Base-by-base conservation (phyloP, 2,888 invertebrate genomes). In the Volucella inanis region DNA sequence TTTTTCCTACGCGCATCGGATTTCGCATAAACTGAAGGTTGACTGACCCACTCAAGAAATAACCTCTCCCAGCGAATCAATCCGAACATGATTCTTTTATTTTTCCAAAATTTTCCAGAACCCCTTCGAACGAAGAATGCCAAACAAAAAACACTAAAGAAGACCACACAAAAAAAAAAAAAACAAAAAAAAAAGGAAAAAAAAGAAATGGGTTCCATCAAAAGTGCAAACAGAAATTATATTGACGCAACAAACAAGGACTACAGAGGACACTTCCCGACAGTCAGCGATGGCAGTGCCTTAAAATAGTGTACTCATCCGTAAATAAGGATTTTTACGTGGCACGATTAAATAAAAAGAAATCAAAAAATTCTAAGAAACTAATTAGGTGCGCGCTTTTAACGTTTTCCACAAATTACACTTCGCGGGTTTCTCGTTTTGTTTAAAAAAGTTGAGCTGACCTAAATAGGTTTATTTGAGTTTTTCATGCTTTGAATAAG, bases 281-380 rank as follows among this genome's bases (percentile, higher is more conserved):
- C 9, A 9, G 8, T n/a, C 38, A 45, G 47, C 31, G 6, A 31
- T 6, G 31, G 31, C 31, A 6, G 31, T 31, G 55, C 55, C 74
- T 74, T 67, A 50, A 67, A 59, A 43, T 43, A 15, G 75, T 59
- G 45, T 54, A 70, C 54, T 68, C 77, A 77, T 47, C 68, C 41
- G 61, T 68, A 61, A 77, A 77, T 68, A 77, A 77, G 45, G 77
- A 77, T 62, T 68, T 62, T 52, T 77, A 70, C 77, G 77, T 77
- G 77, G 61, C 77, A 54, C 22, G 54, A 47, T 38, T 61, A 50
- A n/a, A 52, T 52, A 49, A 45, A 12, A 18, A 47, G 59, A 75
- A 59, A 65, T 12, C 22, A 50, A 38, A 3, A 22, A 43, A 59
- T 43, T 59, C n/a, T 18, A 52, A 38, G 59, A 68, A 77, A 77